Evolutionary conservation across 2,797 vertebrate species (phyloP).

Genomic region (Glossophaga mutica): DNA sequence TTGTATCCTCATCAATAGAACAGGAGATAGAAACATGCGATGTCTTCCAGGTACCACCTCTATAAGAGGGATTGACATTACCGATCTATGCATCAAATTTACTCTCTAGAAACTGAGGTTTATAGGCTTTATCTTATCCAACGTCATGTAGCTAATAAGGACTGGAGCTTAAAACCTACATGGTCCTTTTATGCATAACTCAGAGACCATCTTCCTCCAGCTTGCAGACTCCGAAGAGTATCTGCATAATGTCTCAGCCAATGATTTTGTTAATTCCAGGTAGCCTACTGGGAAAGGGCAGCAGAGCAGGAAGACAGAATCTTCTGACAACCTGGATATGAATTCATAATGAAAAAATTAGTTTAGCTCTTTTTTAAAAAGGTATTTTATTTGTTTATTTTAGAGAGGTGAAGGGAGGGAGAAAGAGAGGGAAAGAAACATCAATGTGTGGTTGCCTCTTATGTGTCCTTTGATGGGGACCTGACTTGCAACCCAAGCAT

Average conservation of each 20-base stretch:
- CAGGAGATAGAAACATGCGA: background rate
- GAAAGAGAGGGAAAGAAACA: too few species aligned
- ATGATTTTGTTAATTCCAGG: background rate
- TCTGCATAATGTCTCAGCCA: background rate
- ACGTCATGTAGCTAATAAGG: background rate
- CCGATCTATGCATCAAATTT: background rate
- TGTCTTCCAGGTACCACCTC: background rate
- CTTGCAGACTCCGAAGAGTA: background rate
- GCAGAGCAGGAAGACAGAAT: background rate
- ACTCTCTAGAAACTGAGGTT: background rate
- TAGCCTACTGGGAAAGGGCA: background rate
- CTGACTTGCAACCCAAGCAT: too few species aligned
- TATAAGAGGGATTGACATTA: background rate
- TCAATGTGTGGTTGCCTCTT: too few species aligned
- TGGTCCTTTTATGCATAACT: background rate
- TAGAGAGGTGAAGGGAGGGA: too few species aligned
- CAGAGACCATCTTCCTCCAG: background rate
- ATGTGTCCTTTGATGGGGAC: too few species aligned
- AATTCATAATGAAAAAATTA: background rate
- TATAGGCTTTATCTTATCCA: background rate
- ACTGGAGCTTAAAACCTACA: background rate
- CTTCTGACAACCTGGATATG: background rate
- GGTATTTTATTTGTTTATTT: too few species aligned
- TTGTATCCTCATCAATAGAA: background rate
- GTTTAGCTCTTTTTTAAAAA: background rate